Conservation (phyloP, 1,140 invertebrate species). For the Protaetia brevitarsis region DNA sequence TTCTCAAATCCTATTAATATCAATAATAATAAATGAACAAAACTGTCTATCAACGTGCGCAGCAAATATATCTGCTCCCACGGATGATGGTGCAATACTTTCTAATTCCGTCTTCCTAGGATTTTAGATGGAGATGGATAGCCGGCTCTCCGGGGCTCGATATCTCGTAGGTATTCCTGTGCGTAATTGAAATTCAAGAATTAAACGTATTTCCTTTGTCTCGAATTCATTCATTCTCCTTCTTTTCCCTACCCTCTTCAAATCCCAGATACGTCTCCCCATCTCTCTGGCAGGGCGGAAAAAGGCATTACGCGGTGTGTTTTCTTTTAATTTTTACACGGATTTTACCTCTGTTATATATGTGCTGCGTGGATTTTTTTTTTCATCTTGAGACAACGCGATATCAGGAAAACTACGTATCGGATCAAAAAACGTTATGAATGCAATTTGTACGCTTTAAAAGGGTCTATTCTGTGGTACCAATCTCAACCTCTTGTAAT, state of each 20-base stretch:
- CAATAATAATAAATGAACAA: background rate
- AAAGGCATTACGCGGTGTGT: too few species aligned
- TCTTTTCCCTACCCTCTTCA: too few species aligned
- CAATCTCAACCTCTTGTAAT: too few species aligned
- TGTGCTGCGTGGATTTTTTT: too few species aligned
- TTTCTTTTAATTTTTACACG: constrained; percentile 14
- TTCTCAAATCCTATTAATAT: constrained; percentile 1
- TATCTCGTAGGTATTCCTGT: background rate
- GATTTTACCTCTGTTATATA: too few species aligned
- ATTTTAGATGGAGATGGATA: background rate
- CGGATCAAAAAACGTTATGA: too few species aligned
- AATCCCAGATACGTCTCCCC: background rate
- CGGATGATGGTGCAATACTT: background rate
- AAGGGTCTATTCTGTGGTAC: too few species aligned
- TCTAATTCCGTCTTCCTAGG: background rate
- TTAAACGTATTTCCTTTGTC: background rate
- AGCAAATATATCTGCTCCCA: background rate
- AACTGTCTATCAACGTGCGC: background rate
- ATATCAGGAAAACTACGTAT: too few species aligned
- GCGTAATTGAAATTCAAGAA: constrained; percentile 13
- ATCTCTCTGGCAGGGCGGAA: background rate
- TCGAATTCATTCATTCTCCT: background rate
- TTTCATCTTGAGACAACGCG: too few species aligned
- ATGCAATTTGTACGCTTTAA: too few species aligned
- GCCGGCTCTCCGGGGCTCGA: background rate